Base-by-base conservation (phyloP, 2,888 invertebrate species). In the Galerucella nymphaeae region DNA sequence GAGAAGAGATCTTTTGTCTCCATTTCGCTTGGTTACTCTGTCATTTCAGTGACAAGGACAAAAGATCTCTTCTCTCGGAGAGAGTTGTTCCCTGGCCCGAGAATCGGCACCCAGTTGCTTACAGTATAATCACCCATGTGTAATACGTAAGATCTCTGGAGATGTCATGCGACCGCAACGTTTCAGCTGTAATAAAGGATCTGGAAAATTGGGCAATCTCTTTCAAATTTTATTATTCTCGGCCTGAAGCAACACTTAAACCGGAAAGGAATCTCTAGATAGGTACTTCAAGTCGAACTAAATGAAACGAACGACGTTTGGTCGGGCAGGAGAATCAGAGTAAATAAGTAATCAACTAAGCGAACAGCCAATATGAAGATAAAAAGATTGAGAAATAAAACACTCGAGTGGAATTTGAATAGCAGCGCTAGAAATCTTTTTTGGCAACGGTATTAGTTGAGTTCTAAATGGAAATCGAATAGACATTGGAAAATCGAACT, bases 281-380 rank as follows among this genome's bases (percentile, higher is more conserved):
- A 18, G 53, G 18, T 2, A 10, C 53, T 53, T 53, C 10, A n/a
- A 53, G 14, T n/a, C n/a, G n/a, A 50, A 18, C 53, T 16, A 53
- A 53, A 53, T 53, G n/a, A 53, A 53, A 53, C 9, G 53, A 53
- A 53, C 53, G 53, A 53, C 53, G 18, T 53, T 53, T 53, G 53
- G 53, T 18, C 18, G 53, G 53, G 8, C 8, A 53, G 18, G 1
- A 53, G 11, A 45, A 14, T 18, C 18, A 18, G 53, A 53, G 53
- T 53, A 53, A 53, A 53, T 53, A 53, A 18, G 16, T 53, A 16
- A 18, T 53, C 6, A 53, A 53, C 53, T 53, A 53, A 53, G 18
- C 53, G 18, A 53, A 2, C 53, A 48, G 14, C 48, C 6, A 53
- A 53, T 53, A 53, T n/a, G 18, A 5, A n/a, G n/a, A 48, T 48